Base-by-base conservation (phyloP, 2,797 vertebrate genomes). In the Alca torda region DNA sequence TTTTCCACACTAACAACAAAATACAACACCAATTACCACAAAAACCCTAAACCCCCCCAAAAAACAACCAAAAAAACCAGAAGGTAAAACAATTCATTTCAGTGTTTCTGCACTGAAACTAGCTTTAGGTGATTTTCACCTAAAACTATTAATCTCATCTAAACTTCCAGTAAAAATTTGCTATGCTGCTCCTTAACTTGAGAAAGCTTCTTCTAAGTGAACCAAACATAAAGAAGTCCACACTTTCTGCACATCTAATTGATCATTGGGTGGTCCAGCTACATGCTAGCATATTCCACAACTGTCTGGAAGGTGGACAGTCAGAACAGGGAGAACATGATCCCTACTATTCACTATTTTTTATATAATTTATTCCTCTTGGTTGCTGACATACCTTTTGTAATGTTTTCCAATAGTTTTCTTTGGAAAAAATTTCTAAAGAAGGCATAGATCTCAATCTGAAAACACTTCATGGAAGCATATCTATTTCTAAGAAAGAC, bases 111-210 rank as follows among this genome's bases (percentile, higher is more conserved):
- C 37, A 84, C 80, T 78, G 84, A 96, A 94, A 74, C 19, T 69
- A 75, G 68, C 84, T 94, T 84, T 65, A 50, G 61, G 51, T 85
- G 54, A 89, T 81, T 96, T 92, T 93, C 91, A 82, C 30, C 31
- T 94, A 76, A 94, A 96, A 94, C 76, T 88, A 95, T 91, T 95
- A 93, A 92, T 89, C 94, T 95, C 69, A 94, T 86, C 89, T 92
- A 94, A 97, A 92, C 30, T 25, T 26, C 90, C 84, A 87, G 77
- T 84, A 88, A 80, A 93, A 83, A 85, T 73, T 25, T 67, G 53
- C 68, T 87, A 43, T 70, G 41, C 35, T 84, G 81, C 56, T 95
- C 53, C 16, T 84, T 53, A 70, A 83, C 48, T 65, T 70, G 41
- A 61, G 45, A 69, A 89, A 60, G 7, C n/a, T 69, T 57, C 87